Percentiles rank a stretch among this genome's conserved stretches.
phyloP scores from a whole-genome alignment of 1,140 invertebrate genomes.

The Trialeurodes vaporariorum region DNA sequence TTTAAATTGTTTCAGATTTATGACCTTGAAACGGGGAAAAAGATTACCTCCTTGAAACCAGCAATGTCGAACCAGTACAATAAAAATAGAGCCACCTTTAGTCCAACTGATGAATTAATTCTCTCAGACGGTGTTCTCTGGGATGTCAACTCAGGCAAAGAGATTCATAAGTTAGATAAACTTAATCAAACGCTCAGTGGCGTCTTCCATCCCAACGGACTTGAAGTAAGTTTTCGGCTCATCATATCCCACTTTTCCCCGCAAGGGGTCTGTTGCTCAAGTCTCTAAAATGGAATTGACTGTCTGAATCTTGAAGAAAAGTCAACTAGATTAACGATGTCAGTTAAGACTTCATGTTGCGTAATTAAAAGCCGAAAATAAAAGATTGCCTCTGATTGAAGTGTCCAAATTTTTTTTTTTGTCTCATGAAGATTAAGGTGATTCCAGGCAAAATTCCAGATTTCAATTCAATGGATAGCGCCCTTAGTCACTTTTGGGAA shows the following conservation, averaged over 20 bases:
- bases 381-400: no score
- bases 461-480: no score
- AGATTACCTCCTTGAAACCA: conserved; percentile 60
- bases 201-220: conserved; percentile 92
- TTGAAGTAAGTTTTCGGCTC: conserved; percentile 76
- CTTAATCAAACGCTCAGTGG: conserved; percentile 89
- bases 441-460: no score
- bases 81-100: conserved; percentile 88
- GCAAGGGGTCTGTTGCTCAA: no score
- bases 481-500: no score
- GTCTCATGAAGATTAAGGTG: background rate
- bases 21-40: conserved; percentile 70
- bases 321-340: no score
- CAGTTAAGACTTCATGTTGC: no score
- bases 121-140: conserved; percentile 93
- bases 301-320: no score
- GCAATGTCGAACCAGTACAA: conserved; percentile 82
- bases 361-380: no score
- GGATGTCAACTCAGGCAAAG: conserved; percentile 76
- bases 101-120: conserved; percentile 84
- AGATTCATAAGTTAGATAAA: conserved; percentile 96
- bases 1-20: conserved; percentile 72
- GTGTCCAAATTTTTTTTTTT: conserved; percentile 8
- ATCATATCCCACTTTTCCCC: no score
- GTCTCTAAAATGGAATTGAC: no score